These are phyloP conservation scores for Eucidaris tribuloides DNA, from an alignment of 35 echinoderm and acorn worm species.

Conservation along the genomic window DNA sequence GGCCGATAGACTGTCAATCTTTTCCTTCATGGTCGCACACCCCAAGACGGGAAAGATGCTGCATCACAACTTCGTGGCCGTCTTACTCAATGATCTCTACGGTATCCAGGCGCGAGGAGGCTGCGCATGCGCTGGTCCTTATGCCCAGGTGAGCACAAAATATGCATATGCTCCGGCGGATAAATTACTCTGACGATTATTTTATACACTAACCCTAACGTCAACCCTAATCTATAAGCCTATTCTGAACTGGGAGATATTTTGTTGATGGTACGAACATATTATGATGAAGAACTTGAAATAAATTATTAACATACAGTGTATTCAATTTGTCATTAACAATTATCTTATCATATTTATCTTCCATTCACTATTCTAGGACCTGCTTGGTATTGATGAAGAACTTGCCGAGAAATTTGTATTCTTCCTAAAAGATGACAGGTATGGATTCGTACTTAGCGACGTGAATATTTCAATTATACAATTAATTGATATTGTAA, in stretches of 20 bases:
- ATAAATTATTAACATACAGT: not conserved
- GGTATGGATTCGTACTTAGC: constrained; percentile 19
- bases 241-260: no score
- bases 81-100: constrained; percentile 92
- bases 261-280: not conserved
- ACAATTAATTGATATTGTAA: not conserved
- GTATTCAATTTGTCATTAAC: not conserved
- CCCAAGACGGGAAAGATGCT: constrained; percentile 79
- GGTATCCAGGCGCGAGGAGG: constrained; percentile 94
- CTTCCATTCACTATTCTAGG: constrained; percentile 26
- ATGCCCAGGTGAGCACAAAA: constrained; percentile 77
- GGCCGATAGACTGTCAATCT: constrained; percentile 78
- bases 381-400: constrained; percentile 91
- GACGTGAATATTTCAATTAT: not conserved
- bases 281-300: not conserved
- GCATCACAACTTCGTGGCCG: constrained; percentile 91
- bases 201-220: no score
- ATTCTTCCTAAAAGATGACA: constrained; percentile 59
- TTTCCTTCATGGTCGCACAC: constrained; percentile 84
- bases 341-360: not conserved
- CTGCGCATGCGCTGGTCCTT: constrained; percentile 96
- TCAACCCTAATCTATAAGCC: no score
- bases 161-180: no score
- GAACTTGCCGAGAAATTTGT: constrained; percentile 66
- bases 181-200: no score